These are phyloP conservation scores for Chloropsis hardwickii DNA, from an alignment of 2,113 vertebrate genomes.

Conservation along the genomic window DNA sequence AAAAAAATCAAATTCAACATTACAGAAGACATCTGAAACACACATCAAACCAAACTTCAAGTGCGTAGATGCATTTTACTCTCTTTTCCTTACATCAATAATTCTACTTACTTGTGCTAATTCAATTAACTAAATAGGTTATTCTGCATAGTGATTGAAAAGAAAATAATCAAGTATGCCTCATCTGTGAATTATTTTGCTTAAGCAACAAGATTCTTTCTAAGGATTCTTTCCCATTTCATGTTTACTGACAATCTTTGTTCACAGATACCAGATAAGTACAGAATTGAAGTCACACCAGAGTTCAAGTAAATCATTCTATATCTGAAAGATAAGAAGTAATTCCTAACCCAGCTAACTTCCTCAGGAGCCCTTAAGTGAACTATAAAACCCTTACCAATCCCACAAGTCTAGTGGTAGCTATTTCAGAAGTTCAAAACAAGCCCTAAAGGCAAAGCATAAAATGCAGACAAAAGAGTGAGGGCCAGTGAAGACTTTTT, in stretches of 20 bases:
- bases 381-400: constrained; percentile 3
- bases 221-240: not conserved
- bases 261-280: not conserved
- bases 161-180: not conserved
- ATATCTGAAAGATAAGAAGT: constrained; percentile 42
- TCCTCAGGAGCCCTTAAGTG: not conserved
- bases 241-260: not conserved
- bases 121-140: not conserved
- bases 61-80: not conserved
- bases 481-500: not conserved
- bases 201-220: not conserved
- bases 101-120: not conserved
- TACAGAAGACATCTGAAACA: constrained; percentile 25
- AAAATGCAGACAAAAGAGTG: not conserved
- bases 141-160: not conserved
- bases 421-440: not conserved
- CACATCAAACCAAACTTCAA: not conserved
- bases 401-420: not conserved
- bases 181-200: not conserved
- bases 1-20: constrained; percentile 35
- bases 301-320: constrained; percentile 52
- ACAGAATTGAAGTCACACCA: not conserved
- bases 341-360: constrained; percentile 48
- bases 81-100: not conserved
- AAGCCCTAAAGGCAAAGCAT: not conserved